Conservation (phyloP, 2,888 invertebrate species). For the Kuschelorhynchus macadamiae region DNA sequence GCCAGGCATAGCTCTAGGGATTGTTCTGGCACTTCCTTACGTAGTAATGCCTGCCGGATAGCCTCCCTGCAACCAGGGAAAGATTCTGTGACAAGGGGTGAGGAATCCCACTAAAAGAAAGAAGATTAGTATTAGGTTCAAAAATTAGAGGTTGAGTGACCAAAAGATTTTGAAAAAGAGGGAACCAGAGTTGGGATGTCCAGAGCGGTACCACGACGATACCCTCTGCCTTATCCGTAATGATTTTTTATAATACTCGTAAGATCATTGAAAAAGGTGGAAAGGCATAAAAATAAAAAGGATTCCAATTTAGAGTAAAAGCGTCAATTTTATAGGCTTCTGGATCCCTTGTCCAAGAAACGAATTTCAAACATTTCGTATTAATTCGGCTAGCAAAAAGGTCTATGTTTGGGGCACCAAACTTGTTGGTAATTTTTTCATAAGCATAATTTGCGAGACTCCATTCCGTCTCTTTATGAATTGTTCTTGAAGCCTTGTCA, state of each 20-base stretch:
- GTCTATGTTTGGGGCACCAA: neutral
- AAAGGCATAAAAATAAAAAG: slow-evolving; percentile 15
- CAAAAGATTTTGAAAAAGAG: slow-evolving; percentile 17
- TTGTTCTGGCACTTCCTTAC: slow-evolving; percentile 46
- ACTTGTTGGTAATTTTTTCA: neutral
- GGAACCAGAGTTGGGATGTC: slow-evolving; percentile 31
- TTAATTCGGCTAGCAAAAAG: slow-evolving; percentile 6
- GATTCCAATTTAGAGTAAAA: slow-evolving; percentile 9
- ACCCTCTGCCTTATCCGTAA: slow-evolving; percentile 18
- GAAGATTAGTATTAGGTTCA: slow-evolving; percentile 38
- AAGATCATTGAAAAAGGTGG: neutral
- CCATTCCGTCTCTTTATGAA: neutral
- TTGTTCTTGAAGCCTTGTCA: too few relatives aligned
- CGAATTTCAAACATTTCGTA: slow-evolving; percentile 1
- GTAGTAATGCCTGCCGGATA: slow-evolving; percentile 41
- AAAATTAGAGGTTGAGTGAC: neutral
- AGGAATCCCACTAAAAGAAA: slow-evolving; percentile 45
- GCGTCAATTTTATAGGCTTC: slow-evolving; percentile 1
- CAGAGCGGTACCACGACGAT: slow-evolving; percentile 38
- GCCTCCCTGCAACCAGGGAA: slow-evolving; percentile 51
- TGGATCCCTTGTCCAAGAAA: slow-evolving; percentile 13
- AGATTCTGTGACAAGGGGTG: slow-evolving; percentile 54
- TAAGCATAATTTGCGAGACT: neutral
- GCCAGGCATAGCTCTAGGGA: slow-evolving; percentile 42
- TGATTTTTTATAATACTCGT: too few relatives aligned